phyloP scores from a whole-genome alignment of 2,797 vertebrate genomes.

The Mareca strepera region DNA sequence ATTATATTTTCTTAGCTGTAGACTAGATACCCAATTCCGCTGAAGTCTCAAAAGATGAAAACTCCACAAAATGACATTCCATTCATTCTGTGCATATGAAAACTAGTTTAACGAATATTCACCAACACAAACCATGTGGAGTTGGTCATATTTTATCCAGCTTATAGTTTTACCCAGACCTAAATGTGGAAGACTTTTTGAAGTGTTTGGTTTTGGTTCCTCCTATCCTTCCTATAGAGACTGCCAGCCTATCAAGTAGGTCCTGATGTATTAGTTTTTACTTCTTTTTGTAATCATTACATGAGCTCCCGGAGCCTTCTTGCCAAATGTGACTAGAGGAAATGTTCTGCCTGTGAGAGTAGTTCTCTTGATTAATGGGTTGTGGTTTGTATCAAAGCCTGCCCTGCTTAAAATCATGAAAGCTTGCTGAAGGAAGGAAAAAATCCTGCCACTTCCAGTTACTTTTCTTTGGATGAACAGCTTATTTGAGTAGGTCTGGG shows the following conservation, averaged over 20 bases:
- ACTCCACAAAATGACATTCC: not conserved
- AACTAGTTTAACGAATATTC: conserved; percentile 3
- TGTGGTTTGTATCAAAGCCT: not conserved
- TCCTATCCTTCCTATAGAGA: not conserved
- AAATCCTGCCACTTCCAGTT: not conserved
- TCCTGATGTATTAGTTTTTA: not conserved
- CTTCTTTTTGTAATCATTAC: not conserved
- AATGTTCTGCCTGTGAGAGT: not conserved
- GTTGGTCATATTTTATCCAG: not conserved
- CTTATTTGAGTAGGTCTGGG: not conserved
- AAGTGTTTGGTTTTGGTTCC: not conserved
- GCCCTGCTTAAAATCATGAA: not conserved
- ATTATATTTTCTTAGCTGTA: not conserved
- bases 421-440: not conserved
- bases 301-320: not conserved
- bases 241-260: not conserved
- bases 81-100: not conserved
- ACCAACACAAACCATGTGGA: not conserved
- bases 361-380: not conserved
- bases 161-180: not conserved
- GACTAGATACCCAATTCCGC: not conserved
- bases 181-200: not conserved
- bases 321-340: not conserved
- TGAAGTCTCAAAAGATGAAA: conserved; percentile 22
- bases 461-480: not conserved